These are phyloP conservation scores for Tragelaphus scriptus DNA, from an alignment of 2,113 vertebrate species.

Conservation along the genomic window DNA sequence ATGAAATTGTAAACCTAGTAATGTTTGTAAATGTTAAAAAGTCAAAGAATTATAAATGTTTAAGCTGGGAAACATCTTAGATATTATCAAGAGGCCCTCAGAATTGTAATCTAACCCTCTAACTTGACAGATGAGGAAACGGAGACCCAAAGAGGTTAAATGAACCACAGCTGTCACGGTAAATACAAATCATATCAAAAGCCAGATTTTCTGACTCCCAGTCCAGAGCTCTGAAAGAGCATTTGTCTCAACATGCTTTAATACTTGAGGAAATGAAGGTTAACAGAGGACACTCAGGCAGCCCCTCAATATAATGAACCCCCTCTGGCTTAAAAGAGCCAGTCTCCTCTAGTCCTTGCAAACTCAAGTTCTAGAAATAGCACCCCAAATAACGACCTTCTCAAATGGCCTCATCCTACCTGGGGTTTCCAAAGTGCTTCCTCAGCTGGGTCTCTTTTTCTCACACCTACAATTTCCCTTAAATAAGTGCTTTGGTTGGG, in stretches of 20 bases:
- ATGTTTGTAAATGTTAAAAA: background rate
- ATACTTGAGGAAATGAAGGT: background rate
- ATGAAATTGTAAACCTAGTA: background rate
- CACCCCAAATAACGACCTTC: background rate
- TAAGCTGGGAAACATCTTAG: background rate
- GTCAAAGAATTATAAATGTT: background rate
- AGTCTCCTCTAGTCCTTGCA: background rate
- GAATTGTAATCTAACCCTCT: background rate
- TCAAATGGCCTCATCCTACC: background rate
- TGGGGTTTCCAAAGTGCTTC: background rate
- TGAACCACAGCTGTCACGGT: background rate
- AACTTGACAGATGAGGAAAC: slow-evolving; percentile 5
- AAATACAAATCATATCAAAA: background rate
- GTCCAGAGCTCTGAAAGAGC: background rate
- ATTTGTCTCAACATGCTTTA: background rate
- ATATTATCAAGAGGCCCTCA: background rate
- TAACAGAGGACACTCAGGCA: background rate
- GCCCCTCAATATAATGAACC: background rate
- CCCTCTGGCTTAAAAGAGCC: background rate
- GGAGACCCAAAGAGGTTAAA: background rate
- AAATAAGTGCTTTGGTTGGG: background rate
- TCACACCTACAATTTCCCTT: background rate
- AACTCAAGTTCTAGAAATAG: background rate
- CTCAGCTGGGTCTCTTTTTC: background rate
- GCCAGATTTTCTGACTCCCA: background rate